Base-by-base conservation (phyloP, 2,888 invertebrate species). In the Sepiola atlantica region DNA sequence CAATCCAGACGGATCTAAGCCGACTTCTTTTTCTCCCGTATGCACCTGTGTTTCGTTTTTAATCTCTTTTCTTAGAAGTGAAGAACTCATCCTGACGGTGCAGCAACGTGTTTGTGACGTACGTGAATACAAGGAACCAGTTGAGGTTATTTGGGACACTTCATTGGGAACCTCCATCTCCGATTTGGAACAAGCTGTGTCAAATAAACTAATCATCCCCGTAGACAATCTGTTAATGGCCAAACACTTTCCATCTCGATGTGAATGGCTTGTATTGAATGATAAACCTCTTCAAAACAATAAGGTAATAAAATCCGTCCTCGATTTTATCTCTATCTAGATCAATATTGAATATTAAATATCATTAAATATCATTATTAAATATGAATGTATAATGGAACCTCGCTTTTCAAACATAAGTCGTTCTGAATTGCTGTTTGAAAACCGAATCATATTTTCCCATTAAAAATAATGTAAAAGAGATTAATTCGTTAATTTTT, bases 71-170 rank as follows among this genome's bases (percentile, higher is more conserved):
- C 0, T 91, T 20, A 97, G 97, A 93, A 94, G 95, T 21, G 96
- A 96, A 93, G 96, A 97, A 91, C 94, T 97, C 16, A 94, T 97
- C 55, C 94, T 97, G 93, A 95, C 95, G 54, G 94, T 97, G 8
- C 94, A 95, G 90, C 95, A 96, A 94, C 95, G 96, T 55, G 94
- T 96, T 57, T 95, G 96, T 14, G 96, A 95, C n/a, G 96, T 95
- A 0, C 95, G 95, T 57, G 94, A 94, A 14, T 97, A 97, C 94
- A 94, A 94, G 14, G 95, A 96, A 18, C 94, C 95, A 32, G 94
- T 95, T 90, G 97, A 97, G 94, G 94, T 97, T 57, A 94, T 97
- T n/a, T 97, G 97, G 97, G 96, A 97, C 94, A 95, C 96, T 57
- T 95, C 95, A 77, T 94, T 95, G 28, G 97, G 97, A 3, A 95